phyloP scores from a whole-genome alignment of 2,888 invertebrate species.

The Saturnia pavonia region DNA sequence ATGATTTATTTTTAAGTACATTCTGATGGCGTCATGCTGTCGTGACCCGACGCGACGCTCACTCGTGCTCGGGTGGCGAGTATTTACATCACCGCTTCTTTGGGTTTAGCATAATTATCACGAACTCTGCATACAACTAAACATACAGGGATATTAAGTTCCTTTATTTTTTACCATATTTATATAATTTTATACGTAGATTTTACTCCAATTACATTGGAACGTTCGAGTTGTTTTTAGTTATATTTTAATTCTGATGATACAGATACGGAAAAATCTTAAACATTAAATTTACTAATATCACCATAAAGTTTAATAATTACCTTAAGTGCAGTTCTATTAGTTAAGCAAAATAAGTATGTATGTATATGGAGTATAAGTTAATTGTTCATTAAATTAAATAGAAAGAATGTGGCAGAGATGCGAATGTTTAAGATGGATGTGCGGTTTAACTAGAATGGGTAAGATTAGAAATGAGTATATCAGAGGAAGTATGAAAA shows the following conservation, averaged over 20 bases:
- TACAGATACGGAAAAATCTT: neutral
- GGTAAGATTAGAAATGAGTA: no score
- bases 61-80: slow-evolving; percentile 25
- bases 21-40: slow-evolving; percentile 39
- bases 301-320: neutral
- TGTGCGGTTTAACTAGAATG: no score
- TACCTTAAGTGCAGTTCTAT: no score
- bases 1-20: slow-evolving; percentile 22
- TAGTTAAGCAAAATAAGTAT: no score
- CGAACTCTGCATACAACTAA: slow-evolving; percentile 12
- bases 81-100: slow-evolving; percentile 35
- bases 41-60: slow-evolving; percentile 42
- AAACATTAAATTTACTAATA: neutral
- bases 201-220: neutral
- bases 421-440: no score
- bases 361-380: no score
- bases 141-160: neutral
- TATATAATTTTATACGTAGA: neutral
- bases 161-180: neutral
- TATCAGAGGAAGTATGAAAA: no score
- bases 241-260: neutral
- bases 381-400: no score
- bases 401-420: no score
- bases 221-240: neutral
- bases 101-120: slow-evolving; percentile 26